Evolutionary conservation across 2,113 vertebrate species (phyloP).

Genomic region (Heloderma charlesbogerti): DNA sequence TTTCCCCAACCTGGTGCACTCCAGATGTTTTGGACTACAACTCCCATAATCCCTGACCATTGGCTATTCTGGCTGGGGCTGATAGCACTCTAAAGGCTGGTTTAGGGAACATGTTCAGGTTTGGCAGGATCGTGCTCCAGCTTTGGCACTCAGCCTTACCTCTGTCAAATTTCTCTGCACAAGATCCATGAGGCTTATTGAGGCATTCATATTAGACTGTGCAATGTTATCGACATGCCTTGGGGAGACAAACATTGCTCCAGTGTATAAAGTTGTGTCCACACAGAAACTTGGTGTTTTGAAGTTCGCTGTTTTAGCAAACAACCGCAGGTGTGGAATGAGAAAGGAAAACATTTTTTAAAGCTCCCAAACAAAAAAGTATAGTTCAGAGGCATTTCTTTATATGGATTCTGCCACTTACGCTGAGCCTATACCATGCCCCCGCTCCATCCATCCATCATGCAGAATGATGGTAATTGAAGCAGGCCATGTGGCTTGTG

Average conservation of each 20-base stretch:
- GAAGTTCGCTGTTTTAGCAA: background rate
- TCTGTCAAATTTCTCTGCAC: background rate
- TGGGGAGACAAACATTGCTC: background rate
- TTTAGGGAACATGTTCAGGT: background rate
- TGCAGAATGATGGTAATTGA: background rate
- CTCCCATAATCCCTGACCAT: background rate
- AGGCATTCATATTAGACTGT: background rate
- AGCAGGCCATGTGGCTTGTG: background rate
- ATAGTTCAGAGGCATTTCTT: background rate
- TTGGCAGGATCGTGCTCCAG: background rate
- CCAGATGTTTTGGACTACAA: background rate
- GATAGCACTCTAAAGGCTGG: too few species aligned
- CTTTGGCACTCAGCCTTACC: background rate
- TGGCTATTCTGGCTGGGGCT: too few species aligned
- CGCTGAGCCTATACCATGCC: too few species aligned
- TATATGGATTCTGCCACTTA: background rate
- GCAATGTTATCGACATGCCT: background rate
- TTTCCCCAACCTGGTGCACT: background rate
- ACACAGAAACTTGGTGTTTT: background rate
- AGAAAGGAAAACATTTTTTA: background rate
- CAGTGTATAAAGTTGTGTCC: background rate
- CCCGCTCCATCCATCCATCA: background rate
- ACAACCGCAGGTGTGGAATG: background rate
- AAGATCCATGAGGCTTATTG: background rate
- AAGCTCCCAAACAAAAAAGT: background rate